phyloP scores from a whole-genome alignment of 2,888 invertebrate genomes.

The Catonia carolina region DNA sequence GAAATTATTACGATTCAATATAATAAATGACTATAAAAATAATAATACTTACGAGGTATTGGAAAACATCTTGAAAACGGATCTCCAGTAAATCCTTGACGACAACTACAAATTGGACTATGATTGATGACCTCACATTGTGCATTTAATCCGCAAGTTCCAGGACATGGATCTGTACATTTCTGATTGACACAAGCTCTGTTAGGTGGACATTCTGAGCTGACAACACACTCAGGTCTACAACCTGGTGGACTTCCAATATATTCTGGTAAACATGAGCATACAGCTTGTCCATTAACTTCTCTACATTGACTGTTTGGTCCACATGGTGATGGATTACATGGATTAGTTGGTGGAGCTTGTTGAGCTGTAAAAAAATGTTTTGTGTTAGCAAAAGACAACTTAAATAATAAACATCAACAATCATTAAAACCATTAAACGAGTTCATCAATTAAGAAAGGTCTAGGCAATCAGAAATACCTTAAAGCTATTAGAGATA shows the following conservation, averaged over 20 bases:
- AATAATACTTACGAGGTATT: slow-evolving; percentile 32
- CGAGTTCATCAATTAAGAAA: too few species aligned
- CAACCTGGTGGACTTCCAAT: slow-evolving; percentile 66
- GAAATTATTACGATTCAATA: neutral
- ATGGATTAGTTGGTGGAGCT: slow-evolving; percentile 46
- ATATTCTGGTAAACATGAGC: slow-evolving; percentile 60
- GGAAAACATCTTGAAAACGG: slow-evolving; percentile 45
- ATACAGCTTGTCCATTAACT: slow-evolving; percentile 55
- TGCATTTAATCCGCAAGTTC: slow-evolving; percentile 50
- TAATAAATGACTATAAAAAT: neutral
- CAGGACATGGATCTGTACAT: slow-evolving; percentile 58
- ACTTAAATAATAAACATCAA: too few species aligned
- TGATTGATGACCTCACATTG: slow-evolving; percentile 52
- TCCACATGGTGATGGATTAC: slow-evolving; percentile 59
- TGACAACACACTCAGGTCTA: slow-evolving; percentile 59
- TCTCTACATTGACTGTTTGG: slow-evolving; percentile 65
- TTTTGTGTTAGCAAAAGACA: slow-evolving; percentile 36
- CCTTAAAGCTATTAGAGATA: too few species aligned
- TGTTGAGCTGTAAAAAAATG: slow-evolving; percentile 26
- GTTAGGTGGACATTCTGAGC: slow-evolving; percentile 53
- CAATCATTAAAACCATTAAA: too few species aligned
- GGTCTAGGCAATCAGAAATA: too few species aligned
- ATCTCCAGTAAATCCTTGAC: slow-evolving; percentile 48
- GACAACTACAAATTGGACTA: slow-evolving; percentile 51
- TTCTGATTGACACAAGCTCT: slow-evolving; percentile 58